Base-by-base conservation (phyloP, 2,797 vertebrate genomes). In the Thunnus albacares region DNA sequence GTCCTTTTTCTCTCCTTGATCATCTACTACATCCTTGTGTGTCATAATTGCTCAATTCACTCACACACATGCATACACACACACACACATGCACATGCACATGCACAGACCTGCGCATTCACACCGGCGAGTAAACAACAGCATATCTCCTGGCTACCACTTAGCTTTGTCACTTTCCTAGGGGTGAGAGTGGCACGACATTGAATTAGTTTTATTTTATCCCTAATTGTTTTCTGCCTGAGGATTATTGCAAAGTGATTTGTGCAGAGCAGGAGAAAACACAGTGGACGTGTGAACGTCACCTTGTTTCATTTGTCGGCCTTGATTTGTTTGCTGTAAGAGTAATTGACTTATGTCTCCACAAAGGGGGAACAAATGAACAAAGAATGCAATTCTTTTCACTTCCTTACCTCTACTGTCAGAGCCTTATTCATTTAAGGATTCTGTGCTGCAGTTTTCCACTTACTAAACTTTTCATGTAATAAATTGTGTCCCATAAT, bases 251-350 rank as follows among this genome's bases (percentile, higher is more conserved):
- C 80, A 79, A 71, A 87, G 88, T 77, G 78, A 92, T 93, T 93
- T 92, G 84, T 84, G 88, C n/a, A 0, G 55, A 76, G 74, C 69
- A 3, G 76, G 51, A 73, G 74, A 77, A 86, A 89, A 87, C 85
- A 82, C 73, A 52, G 72, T 49, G 87, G 87, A 84, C 77, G 68
- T 45, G 26, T 53, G 62, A 82, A 83, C 81, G 71, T 85, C 85
- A 86, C 83, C 89, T 89, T 89, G 88, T 93, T 90, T 88, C 76
- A 92, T 94, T 94, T 93, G 89, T 92, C 89, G 78, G 85, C 89
- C 87, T 90, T 91, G 87, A 93, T 92, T 93, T 94, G 86, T 92
- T 93, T 88, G 84, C 83, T 89, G 88, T 85, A 85, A 82, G 77
- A 85, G 85, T 93, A 93, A 94, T 93, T 91, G 89, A 91, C 86